Percentiles rank a stretch among this genome's conserved stretches.
phyloP scores from a whole-genome alignment of 2,113 vertebrate genomes.

The Thomomys bottae region DNA sequence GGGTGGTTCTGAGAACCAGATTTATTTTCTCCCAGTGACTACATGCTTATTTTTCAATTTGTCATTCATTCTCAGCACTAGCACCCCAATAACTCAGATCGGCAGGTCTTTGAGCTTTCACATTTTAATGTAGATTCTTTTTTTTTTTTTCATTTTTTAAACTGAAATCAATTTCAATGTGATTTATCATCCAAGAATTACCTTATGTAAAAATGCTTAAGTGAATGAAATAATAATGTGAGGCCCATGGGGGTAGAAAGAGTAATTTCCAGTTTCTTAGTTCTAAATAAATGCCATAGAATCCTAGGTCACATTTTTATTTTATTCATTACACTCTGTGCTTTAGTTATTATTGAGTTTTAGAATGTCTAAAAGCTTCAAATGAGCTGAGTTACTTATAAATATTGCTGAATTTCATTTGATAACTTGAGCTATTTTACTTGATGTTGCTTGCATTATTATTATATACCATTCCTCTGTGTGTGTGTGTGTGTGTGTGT shows the following conservation, averaged over 20 bases:
- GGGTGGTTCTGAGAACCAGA: slow-evolving; percentile 62
- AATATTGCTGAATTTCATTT: slow-evolving; percentile 63
- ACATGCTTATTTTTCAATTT: slow-evolving; percentile 76
- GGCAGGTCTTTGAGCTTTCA: slow-evolving; percentile 56
- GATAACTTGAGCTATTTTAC: not conserved
- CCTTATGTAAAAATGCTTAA: slow-evolving; percentile 53
- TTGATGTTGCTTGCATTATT: not conserved
- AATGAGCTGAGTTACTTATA: slow-evolving; percentile 64
- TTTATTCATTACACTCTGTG: slow-evolving; percentile 54
- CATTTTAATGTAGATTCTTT: slow-evolving; percentile 59
- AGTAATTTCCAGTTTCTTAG: slow-evolving; percentile 66
- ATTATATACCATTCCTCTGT: not conserved
- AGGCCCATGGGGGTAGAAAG: slow-evolving; percentile 46
- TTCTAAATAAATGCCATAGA: slow-evolving; percentile 66
- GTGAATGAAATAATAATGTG: slow-evolving; percentile 71
- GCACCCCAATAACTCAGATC: slow-evolving; percentile 69
- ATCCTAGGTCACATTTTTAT: slow-evolving; percentile 56
- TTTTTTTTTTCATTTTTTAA: slow-evolving; percentile 48
- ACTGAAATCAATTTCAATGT: slow-evolving; percentile 75
- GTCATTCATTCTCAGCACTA: slow-evolving; percentile 67
- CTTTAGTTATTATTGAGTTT: slow-evolving; percentile 66
- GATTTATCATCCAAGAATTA: slow-evolving; percentile 73
- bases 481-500: no score
- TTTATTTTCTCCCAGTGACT: slow-evolving; percentile 72
- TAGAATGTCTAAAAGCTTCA: slow-evolving; percentile 61